Evolutionary conservation across 2,888 invertebrate genomes (phyloP), one percentile per base, ranked within the genome.

Genomic region (Iselma pallidipennis): DNA sequence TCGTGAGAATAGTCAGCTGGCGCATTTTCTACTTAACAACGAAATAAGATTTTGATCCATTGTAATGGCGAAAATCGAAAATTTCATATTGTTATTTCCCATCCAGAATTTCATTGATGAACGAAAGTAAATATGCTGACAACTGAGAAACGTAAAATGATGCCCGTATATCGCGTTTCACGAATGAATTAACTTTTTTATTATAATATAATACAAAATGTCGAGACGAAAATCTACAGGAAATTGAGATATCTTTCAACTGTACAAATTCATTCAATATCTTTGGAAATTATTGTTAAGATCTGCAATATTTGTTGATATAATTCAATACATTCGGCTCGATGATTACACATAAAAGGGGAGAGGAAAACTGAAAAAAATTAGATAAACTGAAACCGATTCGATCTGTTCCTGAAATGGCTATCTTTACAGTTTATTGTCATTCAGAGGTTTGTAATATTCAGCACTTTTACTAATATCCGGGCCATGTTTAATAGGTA

Each of bases 111-210:
- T 16, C 14, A 33, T 33, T 37, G 37, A 37, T 37, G 16, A 37
- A 71, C 68, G 68, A 72, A 73, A 72, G 71, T 69, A 73, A 73
- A 66, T 67, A 71, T 66, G 69, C 70, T 70, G 74, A 73, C 70
- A 73, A 71, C 68, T 67, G 69, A 67, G 68, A 70, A 72, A 70
- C 68, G 72, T 69, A 71, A 71, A 66, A 58, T 61, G 68, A 72
- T 70, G 69, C 66, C 65, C 60, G 55, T 65, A 66, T 73, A 75
- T 75, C 73, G 70, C 69, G 69, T 74, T 75, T 73, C 71, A 73
- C 72, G 71, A 72, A 70, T 73, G 73, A 75, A 72, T 74, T 73
- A 71, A 71, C 73, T 71, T 74, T 69, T 71, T 72, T 69, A 61
- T 58, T 33, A 55, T 52, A 55, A 48, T 52, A 65, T 58, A 60